Conservation (phyloP, 2,797 vertebrate genomes). For the Cottoperca gobio region DNA sequence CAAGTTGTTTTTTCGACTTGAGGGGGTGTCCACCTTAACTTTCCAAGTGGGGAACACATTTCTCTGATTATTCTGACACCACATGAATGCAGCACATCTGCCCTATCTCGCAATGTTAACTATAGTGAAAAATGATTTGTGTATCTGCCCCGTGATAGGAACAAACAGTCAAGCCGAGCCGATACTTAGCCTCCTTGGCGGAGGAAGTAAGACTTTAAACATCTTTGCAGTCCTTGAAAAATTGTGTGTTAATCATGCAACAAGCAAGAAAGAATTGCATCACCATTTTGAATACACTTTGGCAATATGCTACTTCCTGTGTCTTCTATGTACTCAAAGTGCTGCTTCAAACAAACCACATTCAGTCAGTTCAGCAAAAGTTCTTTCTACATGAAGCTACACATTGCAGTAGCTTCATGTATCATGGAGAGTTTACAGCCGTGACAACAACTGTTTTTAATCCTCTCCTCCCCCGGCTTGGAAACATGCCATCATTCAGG, state of each 20-base stretch:
- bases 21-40: too few relatives aligned
- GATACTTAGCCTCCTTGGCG: too few relatives aligned
- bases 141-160: too few relatives aligned
- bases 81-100: too few relatives aligned
- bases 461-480: conserved; percentile 30
- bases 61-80: too few relatives aligned
- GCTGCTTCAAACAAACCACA: neutral
- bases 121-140: too few relatives aligned
- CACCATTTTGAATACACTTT: neutral
- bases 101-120: too few relatives aligned
- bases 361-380: conserved; percentile 19
- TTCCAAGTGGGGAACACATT: too few relatives aligned
- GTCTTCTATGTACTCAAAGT: neutral
- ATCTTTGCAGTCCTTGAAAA: neutral
- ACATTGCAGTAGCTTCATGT: neutral
- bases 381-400: too few relatives aligned
- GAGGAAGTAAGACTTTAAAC: neutral
- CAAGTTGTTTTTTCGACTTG: too few relatives aligned
- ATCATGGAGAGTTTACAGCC: conserved; percentile 9
- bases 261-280: neutral
- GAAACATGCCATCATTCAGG: conserved; percentile 16
- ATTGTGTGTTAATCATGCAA: neutral
- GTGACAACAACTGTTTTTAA: conserved; percentile 39
- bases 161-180: too few relatives aligned
- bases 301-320: conserved; percentile 6